Conservation (phyloP, 2,888 invertebrate species). For the Drosophila rellima region DNA sequence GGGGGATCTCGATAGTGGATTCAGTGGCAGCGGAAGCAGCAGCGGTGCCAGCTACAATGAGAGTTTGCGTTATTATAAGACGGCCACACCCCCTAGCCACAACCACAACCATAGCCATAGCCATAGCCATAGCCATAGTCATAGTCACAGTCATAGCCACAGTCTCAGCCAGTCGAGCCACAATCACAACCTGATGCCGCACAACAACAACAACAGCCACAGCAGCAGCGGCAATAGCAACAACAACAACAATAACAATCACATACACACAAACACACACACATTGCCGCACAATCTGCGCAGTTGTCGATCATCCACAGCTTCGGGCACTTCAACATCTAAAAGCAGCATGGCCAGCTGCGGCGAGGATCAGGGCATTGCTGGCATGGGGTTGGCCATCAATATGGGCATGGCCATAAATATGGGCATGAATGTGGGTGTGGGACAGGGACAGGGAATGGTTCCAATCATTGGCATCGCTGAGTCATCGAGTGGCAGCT, state of each 20-base stretch:
- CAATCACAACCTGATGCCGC: constrained; percentile 37
- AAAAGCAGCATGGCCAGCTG: constrained; percentile 85
- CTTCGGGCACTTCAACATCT: constrained; percentile 85
- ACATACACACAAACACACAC: constrained; percentile 69
- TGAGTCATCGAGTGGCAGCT: constrained; percentile 29
- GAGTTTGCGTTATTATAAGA: constrained; percentile 88
- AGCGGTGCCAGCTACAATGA: constrained; percentile 94
- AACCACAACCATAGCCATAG: constrained; percentile 49
- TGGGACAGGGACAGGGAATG: not conserved
- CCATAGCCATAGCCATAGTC: constrained; percentile 42
- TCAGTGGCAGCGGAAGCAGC: constrained; percentile 89
- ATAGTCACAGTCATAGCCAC: constrained; percentile 18
- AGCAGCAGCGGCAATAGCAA: constrained; percentile 27
- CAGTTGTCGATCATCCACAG: constrained; percentile 85
- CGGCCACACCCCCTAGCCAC: constrained; percentile 77
- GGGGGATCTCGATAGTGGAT: constrained; percentile 92
- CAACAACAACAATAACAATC: constrained; percentile 54
- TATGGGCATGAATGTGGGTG: constrained; percentile 11
- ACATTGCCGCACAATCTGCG: constrained; percentile 84
- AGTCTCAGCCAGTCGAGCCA: constrained; percentile 22
- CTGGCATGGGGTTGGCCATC: constrained; percentile 69
- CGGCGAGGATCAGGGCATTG: constrained; percentile 84
- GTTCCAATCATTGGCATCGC: not conserved
- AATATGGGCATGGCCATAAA: constrained; percentile 50
- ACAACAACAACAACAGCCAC: constrained; percentile 28